Base-by-base conservation (phyloP, 1,140 invertebrate genomes). In the Ridgeia piscesae region DNA sequence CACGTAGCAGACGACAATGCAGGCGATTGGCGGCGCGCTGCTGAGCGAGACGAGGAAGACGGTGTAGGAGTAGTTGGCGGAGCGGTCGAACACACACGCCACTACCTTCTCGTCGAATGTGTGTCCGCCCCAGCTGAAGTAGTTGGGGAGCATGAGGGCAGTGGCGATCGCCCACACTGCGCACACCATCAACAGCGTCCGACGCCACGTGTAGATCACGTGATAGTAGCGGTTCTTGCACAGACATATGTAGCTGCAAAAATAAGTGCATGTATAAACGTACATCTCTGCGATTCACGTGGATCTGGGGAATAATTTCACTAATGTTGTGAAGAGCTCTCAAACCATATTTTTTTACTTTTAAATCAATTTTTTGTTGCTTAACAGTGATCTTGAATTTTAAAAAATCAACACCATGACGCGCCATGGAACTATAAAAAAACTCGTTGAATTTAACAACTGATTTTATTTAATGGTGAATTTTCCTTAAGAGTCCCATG, bases 21-120 rank as follows among this genome's bases (percentile, higher is more conserved):
- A 88, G 1, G 94, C 27, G 33, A 94, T 92, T 0, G 95, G 95
- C 6, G 95, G 92, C 92, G 93, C 94, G 21, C 95, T 94, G 9
- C 94, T 92, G 6, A 94, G 92, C 8, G 94, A 92, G 0, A 93
- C 94, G 92, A 95, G 94, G 31, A 95, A 94, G 89, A 95, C 89
- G 1, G 95, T 95, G 93, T 95, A 95, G 34, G 94, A 94, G 88
- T 94, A 93, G 91, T 93, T 95, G 17, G 93, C 93, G 0, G 95
- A 94, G n/a, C 95, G 91, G 92, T 96, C 94, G 94, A 94, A 95
- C 34, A 95, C 94, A 92, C 95, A 96, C 88, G 94, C 91, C 94
- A 91, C 94, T 93, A 92, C 93, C 92, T 95, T 95, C 58, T 92
- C 21, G 93, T 96, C 95, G 91, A 94, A 96, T 35, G 91, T 93